These are phyloP conservation scores for Tubulanus polymorphus DNA, from an alignment of 2,888 invertebrate species.

Conservation along the genomic window DNA sequence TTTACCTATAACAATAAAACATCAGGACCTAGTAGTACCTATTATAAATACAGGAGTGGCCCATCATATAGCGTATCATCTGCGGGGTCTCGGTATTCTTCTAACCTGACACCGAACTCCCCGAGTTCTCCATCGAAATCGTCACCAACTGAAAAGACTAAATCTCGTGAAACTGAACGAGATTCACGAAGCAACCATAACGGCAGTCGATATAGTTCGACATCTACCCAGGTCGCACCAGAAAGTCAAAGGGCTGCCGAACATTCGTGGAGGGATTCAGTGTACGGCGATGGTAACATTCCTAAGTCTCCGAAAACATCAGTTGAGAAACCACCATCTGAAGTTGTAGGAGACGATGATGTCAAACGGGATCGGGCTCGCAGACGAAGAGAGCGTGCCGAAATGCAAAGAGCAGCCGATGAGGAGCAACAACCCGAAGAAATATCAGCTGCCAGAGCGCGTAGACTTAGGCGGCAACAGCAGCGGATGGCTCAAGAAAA, in stretches of 20 bases:
- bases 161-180: background rate
- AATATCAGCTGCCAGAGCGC: slow-evolving; percentile 16
- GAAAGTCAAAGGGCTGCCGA: background rate
- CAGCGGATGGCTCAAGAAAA: slow-evolving; percentile 3
- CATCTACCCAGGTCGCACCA: background rate
- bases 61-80: slow-evolving; percentile 16
- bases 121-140: slow-evolving; percentile 10
- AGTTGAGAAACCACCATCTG: too few relatives aligned
- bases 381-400: background rate
- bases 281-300: slow-evolving; percentile 1
- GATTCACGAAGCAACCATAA: background rate
- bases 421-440: slow-evolving; percentile 30
- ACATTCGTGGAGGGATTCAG: background rate
- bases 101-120: slow-evolving; percentile 8
- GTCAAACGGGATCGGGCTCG: too few relatives aligned
- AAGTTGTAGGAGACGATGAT: too few relatives aligned
- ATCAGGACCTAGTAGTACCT: slow-evolving; percentile 26
- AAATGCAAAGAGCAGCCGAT: background rate
- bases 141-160: slow-evolving; percentile 7
- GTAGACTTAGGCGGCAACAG: slow-evolving; percentile 12
- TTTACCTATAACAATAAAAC: slow-evolving; percentile 24
- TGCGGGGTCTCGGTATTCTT: background rate
- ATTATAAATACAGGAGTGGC: slow-evolving; percentile 33
- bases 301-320: too few relatives aligned
- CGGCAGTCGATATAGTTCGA: background rate